Base-by-base conservation (phyloP, 2,113 vertebrate genomes). In the Paramisgurnus dabryanus region DNA sequence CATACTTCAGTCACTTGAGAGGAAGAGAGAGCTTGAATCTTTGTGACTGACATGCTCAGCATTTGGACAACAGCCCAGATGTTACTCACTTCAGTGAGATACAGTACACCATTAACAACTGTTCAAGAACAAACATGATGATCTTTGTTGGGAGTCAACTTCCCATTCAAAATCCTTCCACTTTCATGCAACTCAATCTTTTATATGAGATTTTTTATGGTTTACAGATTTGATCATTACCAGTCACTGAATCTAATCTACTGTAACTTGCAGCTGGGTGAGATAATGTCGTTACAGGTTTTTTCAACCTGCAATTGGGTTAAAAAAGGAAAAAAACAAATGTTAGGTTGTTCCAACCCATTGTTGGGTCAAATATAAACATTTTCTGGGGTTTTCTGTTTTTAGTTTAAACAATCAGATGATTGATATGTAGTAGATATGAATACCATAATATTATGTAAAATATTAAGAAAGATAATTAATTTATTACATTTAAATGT, bases 1-100 rank as follows among this genome's bases (percentile, higher is more conserved):
- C n/a, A 7, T 58, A 58, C 55, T n/a, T 18, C 15, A 57, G 34
- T 67, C 12, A n/a, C 34, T 43, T 39, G 70, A 57, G 49, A 72
- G 27, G 27, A 13, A 71, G 47, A 53, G 68, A 71, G 13, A 71
- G 68, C 22, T 6, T 10, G 68, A 71, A 5, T 49, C 10, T n/a
- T 27, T 3, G 61, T 39, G 47, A 72, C 47, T 70, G 77, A 80
- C 58, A 65, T 63, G 58, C 49, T 53, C 69, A 71, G 60, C 39
- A 18, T 50, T 80, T 80, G 78, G 69, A 80, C 34, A 13, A 45
- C 34, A 73, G 78, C 78, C 78, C 78, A 73, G 68, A 64, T 80
- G 60, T 67, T 67, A 61, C 55, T 17, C 70, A 75, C 69, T 67
- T 80, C 69, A 55, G 13, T 80, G 63, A 67, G 49, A 66, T 66